phyloP scores from a whole-genome alignment of 1,140 invertebrate genomes.

The Vanessa atalanta region DNA sequence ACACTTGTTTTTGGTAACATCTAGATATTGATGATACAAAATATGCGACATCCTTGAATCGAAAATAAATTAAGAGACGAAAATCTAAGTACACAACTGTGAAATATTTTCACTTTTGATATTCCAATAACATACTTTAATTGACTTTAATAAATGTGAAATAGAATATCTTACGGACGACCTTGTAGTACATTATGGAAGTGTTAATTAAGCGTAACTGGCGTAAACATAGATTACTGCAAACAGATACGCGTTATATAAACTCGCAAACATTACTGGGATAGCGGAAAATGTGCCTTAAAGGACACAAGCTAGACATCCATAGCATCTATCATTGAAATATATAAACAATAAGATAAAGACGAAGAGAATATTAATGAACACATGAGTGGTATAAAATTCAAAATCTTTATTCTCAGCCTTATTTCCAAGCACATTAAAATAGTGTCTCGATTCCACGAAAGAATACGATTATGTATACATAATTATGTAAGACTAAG shows the following conservation, averaged over 20 bases:
- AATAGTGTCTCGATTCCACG: neutral
- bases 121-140: no score
- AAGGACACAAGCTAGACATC: neutral
- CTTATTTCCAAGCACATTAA: no score
- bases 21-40: no score
- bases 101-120: no score
- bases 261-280: conserved; percentile 21
- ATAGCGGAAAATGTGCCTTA: neutral
- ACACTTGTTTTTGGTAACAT: no score
- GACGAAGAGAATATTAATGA: neutral
- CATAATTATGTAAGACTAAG: no score
- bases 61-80: no score
- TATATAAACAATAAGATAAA: neutral
- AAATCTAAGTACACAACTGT: no score
- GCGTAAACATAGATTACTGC: conserved; percentile 27
- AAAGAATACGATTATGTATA: neutral
- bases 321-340: neutral
- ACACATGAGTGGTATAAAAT: neutral
- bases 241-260: conserved; percentile 23
- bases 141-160: conserved; percentile 8
- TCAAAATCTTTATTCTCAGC: neutral
- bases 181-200: conserved; percentile 27
- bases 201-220: conserved; percentile 35
- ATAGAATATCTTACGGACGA: conserved; percentile 18
- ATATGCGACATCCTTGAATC: no score